These are phyloP conservation scores for Fregata magnificens DNA, from an alignment of 2,113 vertebrate species.

Conservation along the genomic window DNA sequence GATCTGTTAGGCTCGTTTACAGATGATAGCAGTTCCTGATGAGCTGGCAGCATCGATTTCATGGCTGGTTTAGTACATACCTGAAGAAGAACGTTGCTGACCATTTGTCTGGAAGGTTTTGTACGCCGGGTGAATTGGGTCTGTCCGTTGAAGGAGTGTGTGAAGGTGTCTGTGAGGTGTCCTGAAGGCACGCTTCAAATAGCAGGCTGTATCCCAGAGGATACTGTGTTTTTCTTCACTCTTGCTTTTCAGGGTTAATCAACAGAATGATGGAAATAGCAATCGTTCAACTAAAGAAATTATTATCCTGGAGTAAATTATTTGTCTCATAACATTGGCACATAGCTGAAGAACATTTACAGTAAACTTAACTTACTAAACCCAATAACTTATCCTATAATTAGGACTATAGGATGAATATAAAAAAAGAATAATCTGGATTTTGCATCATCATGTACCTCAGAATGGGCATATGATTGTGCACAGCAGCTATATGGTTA, in stretches of 20 bases:
- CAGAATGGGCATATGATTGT: background rate
- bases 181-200: background rate
- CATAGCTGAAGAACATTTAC: background rate
- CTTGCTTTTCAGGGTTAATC: too few species aligned
- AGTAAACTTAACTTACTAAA: background rate
- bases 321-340: background rate
- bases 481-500: background rate
- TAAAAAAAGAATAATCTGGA: too few species aligned
- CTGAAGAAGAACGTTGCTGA: background rate
- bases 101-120: background rate
- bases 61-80: background rate
- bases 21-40: background rate
- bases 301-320: background rate
- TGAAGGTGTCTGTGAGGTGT: too few species aligned
- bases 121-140: background rate
- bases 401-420: background rate
- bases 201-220: background rate
- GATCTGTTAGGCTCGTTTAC: background rate
- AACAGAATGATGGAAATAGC: background rate
- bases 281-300: background rate
- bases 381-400: background rate
- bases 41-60: background rate
- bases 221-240: background rate
- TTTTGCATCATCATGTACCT: background rate
- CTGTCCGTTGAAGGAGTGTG: background rate